Percentiles rank a stretch among this genome's conserved stretches.
Conservation (phyloP, 2,797 vertebrate species). For the Muraenolepis orangiensis region DNA sequence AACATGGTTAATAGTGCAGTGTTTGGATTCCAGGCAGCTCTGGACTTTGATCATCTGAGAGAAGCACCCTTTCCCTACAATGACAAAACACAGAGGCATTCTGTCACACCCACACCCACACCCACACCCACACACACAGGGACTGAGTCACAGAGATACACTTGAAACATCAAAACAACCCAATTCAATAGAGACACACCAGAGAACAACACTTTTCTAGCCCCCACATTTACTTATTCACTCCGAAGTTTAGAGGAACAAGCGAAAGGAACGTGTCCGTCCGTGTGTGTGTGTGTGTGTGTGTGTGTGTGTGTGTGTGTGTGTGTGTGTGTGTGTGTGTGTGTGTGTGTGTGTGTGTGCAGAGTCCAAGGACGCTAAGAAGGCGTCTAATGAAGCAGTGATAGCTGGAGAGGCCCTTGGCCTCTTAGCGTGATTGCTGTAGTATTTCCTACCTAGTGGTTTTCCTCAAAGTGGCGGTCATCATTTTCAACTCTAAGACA, state of each 20-base stretch:
- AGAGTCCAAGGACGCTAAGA: constrained; percentile 37
- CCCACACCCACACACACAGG: constrained; percentile 22
- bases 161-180: not conserved
- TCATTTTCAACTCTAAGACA: too few species aligned
- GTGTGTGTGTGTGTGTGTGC: constrained; percentile 14
- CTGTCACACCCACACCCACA: not conserved
- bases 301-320: not conserved
- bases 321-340: constrained; percentile 2
- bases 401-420: constrained; percentile 43
- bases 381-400: constrained; percentile 43
- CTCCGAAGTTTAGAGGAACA: not conserved
- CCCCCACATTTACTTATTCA: not conserved
- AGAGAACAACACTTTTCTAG: not conserved
- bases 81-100: not conserved
- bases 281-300: not conserved
- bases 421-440: constrained; percentile 54
- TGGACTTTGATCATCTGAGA: constrained; percentile 29
- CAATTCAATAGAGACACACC: not conserved
- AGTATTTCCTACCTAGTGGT: constrained; percentile 54
- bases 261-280: not conserved
- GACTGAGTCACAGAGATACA: not conserved
- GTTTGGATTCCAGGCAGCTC: constrained; percentile 3
- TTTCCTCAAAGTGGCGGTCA: constrained; percentile 46
- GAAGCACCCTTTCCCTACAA: not conserved
- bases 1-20: not conserved